Base-by-base conservation (phyloP, 2,888 invertebrate genomes). In the Acanthococcus lagerstroemiae region DNA sequence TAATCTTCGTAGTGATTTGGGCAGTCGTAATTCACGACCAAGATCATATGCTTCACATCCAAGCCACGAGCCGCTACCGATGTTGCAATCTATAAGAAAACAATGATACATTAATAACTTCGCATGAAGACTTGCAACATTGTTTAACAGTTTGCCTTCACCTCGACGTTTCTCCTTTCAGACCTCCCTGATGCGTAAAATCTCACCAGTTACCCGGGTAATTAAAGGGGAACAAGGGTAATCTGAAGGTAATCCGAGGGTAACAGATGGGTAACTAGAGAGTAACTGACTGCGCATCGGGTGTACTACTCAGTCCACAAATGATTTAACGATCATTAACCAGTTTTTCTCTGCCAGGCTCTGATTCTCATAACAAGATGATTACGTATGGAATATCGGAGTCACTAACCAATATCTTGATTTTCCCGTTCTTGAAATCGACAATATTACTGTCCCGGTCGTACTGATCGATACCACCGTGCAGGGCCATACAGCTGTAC, bases 1-100 rank as follows among this genome's bases (percentile, higher is more conserved):
- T 99, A 99, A 77, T 99, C 99, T 78, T 99, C 99, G 74, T 99
- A 99, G 77, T 99, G 99, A 78, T 99, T 99, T 0, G 99, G 97
- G 73, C 95, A 96, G 78, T 99, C 97, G 77, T 95, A 99, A 78
- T 99, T 99, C 15, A 99, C 88, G 2, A 99, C 99, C 27, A 99
- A 79, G 73, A 95, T 95, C 63, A 99, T 82, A 72, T 97, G 94
- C 75, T 97, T 97, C 0, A 99, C 97, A 76, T 99, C 99, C n/a
- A 99, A 80, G 0, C 99, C 99, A 66, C 99, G 80, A 0, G 99
- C 97, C 3, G 97, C 97, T 1, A 99, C 97, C 15, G 96, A 97
- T 0, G 99, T 99, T 0, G 99, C 99, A 4, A 97, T 78, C 80
- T 81, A 71, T 4, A 74, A 66, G 63, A 58, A 61, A 65, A 55